Percentiles rank a stretch among this genome's conserved stretches.
Conservation (phyloP, 1,140 invertebrate genomes). For the Leptestheria dahalacensis region DNA sequence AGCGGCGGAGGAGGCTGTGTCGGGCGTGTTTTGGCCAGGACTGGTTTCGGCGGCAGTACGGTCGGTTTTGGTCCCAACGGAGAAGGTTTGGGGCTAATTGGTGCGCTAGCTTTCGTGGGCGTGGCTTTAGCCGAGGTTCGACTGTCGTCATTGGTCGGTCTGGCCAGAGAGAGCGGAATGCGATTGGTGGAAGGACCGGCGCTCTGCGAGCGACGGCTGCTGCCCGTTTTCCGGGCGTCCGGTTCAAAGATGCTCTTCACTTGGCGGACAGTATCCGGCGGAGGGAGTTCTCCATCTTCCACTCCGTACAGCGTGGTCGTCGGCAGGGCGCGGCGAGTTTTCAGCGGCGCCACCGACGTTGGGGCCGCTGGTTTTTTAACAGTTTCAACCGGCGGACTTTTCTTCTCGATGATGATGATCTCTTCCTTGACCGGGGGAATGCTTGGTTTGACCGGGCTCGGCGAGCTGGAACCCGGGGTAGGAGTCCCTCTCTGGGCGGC, state of each 20-base stretch:
- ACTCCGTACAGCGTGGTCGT: conserved; percentile 30
- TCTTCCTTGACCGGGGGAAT: conserved; percentile 27
- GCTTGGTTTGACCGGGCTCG: conserved; percentile 1
- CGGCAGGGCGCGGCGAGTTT: conserved; percentile 4
- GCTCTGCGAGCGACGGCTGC: conserved; percentile 4
- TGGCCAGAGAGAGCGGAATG: conserved; percentile 15
- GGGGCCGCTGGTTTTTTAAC: conserved; percentile 1
- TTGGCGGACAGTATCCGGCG: conserved; percentile 68
- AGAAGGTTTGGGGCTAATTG: not conserved
- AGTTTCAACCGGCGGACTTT: conserved; percentile 5
- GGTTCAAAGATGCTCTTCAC: conserved; percentile 67
- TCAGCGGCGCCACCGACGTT: not conserved
- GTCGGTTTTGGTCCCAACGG: conserved; percentile 7
- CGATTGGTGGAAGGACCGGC: conserved; percentile 2
- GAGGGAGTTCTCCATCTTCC: conserved; percentile 61
- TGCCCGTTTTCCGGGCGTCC: not conserved
- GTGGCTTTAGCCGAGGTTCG: too few relatives aligned
- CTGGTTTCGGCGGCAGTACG: conserved; percentile 2
- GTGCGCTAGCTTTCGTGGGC: not conserved
- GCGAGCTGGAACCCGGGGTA: not conserved
- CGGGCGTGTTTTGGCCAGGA: not conserved
- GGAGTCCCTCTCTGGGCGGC: not conserved
- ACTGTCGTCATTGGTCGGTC: too few relatives aligned
- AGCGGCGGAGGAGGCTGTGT: not conserved
- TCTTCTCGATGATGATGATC: conserved; percentile 30